Conservation (phyloP, 2,888 invertebrate genomes). For the Lepidochitona cinerea region DNA sequence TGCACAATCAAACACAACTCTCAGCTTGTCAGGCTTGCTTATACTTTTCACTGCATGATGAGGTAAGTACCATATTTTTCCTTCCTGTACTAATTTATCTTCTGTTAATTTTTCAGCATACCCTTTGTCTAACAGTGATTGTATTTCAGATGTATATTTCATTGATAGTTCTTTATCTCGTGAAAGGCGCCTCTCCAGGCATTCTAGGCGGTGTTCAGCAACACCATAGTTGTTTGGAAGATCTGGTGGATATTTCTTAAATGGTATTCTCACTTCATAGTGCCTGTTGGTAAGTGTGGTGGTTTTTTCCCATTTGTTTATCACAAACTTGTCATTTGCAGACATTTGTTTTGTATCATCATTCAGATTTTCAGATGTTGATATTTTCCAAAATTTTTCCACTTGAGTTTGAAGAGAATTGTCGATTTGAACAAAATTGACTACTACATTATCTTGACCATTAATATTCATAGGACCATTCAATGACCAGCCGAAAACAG, state of each 20-base stretch:
- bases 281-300: neutral
- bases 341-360: neutral
- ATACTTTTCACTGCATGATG: neutral
- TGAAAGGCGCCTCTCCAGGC: neutral
- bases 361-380: neutral
- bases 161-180: neutral
- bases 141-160: neutral
- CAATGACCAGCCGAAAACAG: neutral
- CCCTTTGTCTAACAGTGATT: neutral
- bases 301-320: neutral
- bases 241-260: neutral
- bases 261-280: neutral
- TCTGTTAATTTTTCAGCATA: neutral
- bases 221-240: neutral
- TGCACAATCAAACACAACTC: conserved; percentile 12
- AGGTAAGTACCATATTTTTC: neutral
- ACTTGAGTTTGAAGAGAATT: neutral
- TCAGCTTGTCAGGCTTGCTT: neutral
- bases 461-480: neutral
- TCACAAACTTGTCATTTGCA: neutral
- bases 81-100: neutral
- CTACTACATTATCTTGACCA: neutral
- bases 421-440: neutral
- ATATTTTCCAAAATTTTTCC: neutral
- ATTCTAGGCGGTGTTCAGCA: neutral